Evolutionary conservation across 1,140 invertebrate species (phyloP), one percentile per base, ranked within the genome.

Genomic region (Cryptotermes secundus): DNA sequence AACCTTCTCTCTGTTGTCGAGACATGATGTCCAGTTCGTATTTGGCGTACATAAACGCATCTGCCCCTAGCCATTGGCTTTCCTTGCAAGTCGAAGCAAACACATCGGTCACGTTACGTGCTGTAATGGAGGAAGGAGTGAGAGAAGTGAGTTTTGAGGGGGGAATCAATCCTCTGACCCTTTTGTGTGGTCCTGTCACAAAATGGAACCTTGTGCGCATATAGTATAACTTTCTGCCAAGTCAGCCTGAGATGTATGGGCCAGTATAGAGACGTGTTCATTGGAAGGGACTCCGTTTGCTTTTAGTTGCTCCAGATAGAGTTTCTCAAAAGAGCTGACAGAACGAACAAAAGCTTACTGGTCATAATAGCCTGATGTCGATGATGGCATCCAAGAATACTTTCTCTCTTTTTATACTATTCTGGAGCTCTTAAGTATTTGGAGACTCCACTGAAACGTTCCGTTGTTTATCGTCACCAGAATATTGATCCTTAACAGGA

Each of bases 1-100:
- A 85, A 85, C 81, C 84, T 49, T 80, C 79, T 81, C 79, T 84
- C 36, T 42, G 24, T 38, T 38, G 81, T 53, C 42, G 14, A 45
- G 81, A 42, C 38, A 72, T 72, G 59, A 72, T 72, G 59, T 72
- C 59, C 59, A 72, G 59, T 72, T 49, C 81, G 35, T 22, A 34
- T 49, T n/a, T 45, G 36, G 35, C 81, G 31, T 82, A 26, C 26
- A 45, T 45, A n/a, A 6, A 19, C 38, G 24, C 36, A n/a, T 45
- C 38, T 45, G 42, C 31, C 31, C 79, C 34, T 81, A 24, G 34
- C 80, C 80, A 35, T 42, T 42, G 80, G 22, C 24, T 42, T 42
- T n/a, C 80, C 34, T n/a, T 42, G 34, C 12, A 26, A 35, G 22
- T 42, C 7, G 34, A 4, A 35, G 22, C 80, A 35, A 81, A 35